Conservation (phyloP, 2,797 vertebrate genomes). For the Microctenopoma stevenorrisi region DNA sequence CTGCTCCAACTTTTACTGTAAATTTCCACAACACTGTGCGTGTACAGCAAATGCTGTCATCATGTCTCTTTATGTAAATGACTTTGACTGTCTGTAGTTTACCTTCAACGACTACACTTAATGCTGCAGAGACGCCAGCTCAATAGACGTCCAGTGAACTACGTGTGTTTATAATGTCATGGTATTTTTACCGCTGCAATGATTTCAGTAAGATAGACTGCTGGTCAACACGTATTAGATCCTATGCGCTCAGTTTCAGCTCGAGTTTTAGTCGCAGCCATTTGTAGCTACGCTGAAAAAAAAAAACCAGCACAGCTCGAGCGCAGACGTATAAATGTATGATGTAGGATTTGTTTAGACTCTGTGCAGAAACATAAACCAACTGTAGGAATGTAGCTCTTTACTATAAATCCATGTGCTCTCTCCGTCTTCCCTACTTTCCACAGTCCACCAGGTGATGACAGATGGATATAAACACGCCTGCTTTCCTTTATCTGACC, state of each 20-base stretch:
- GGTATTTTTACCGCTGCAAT: no score
- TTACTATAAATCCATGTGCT: no score
- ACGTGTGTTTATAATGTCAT: not conserved
- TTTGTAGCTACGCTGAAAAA: no score
- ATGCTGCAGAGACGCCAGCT: not conserved
- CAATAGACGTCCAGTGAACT: not conserved
- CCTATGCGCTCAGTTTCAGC: no score
- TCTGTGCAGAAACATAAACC: no score
- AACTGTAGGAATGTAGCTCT: not conserved
- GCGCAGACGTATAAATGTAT: no score
- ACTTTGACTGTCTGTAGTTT: not conserved
- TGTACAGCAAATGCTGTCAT: no score
- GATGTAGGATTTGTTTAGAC: no score
- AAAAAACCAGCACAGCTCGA: no score
- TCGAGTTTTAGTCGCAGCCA: no score
- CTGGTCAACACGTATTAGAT: no score
- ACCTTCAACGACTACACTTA: not conserved
- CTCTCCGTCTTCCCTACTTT: not conserved
- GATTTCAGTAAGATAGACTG: no score
- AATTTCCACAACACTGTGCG: not conserved
- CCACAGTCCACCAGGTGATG: not conserved
- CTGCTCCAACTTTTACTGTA: slow-evolving; percentile 1
- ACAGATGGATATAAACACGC: slow-evolving; percentile 18
- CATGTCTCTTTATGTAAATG: not conserved
- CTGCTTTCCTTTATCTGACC: slow-evolving; percentile 26